Conservation (phyloP, 2,888 invertebrate genomes). For the Leucophenga montana region DNA sequence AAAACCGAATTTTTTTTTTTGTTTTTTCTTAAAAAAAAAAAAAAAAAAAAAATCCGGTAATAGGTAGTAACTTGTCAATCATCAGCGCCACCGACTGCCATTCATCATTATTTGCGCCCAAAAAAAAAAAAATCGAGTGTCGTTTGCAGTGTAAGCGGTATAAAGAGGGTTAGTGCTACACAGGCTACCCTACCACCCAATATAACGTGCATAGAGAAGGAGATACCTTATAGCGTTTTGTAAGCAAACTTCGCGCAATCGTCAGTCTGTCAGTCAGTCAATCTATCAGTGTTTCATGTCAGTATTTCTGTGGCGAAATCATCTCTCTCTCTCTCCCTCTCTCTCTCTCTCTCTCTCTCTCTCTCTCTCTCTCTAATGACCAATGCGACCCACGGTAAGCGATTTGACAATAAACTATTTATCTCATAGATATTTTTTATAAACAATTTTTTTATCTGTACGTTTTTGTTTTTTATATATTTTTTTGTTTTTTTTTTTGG, state of each 20-base stretch:
- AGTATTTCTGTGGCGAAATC: too few relatives aligned
- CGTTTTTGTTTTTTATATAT: neutral
- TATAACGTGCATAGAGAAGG: neutral
- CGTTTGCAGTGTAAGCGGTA: too few relatives aligned
- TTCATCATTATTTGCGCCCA: slow-evolving; percentile 45
- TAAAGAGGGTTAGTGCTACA: neutral
- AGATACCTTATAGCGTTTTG: neutral
- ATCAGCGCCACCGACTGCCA: slow-evolving; percentile 48
- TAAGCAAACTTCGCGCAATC: too few relatives aligned
- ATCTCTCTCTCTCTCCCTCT: too few relatives aligned
- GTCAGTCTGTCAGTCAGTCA: too few relatives aligned
- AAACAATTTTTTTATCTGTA: neutral
- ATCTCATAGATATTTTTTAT: slow-evolving; percentile 4
- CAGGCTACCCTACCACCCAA: neutral
- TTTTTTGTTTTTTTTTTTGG: slow-evolving; percentile 9
- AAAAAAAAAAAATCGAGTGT: neutral
- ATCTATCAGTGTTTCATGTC: too few relatives aligned
- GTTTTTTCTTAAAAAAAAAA: neutral
- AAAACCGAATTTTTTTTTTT: neutral
- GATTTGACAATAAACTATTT: slow-evolving; percentile 18
- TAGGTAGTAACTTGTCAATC: slow-evolving; percentile 54
- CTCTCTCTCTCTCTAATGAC: too few relatives aligned
- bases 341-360: too few relatives aligned
- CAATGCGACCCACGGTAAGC: slow-evolving; percentile 3
- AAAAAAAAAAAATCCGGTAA: neutral